A percentile compares a stretch with the other conserved stretches of the same genome.
phyloP scores from a whole-genome alignment of 2,113 vertebrate genomes.

The Prochilodus magdalenae region DNA sequence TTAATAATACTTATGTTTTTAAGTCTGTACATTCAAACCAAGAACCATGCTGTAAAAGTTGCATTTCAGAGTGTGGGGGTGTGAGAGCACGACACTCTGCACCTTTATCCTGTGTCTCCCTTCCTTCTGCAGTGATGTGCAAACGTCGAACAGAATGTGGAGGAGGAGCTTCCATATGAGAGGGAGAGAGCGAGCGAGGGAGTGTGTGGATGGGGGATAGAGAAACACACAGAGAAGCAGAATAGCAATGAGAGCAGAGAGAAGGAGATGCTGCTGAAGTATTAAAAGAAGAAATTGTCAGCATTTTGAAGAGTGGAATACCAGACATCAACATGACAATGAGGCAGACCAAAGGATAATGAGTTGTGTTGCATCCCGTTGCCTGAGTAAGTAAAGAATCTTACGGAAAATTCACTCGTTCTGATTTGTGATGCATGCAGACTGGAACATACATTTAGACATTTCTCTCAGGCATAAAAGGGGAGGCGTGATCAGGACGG shows the following conservation, averaged over 20 bases:
- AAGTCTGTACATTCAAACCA: no score
- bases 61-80: slow-evolving; percentile 7
- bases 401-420: slow-evolving; percentile 5
- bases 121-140: slow-evolving; percentile 71
- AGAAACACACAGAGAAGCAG: slow-evolving; percentile 55
- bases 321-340: slow-evolving; percentile 26
- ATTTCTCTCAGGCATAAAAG: slow-evolving; percentile 1
- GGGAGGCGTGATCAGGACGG: no score
- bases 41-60: not conserved
- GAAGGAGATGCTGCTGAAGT: slow-evolving; percentile 48
- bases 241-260: slow-evolving; percentile 47
- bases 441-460: not conserved
- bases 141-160: slow-evolving; percentile 69
- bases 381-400: slow-evolving; percentile 50
- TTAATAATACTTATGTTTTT: no score
- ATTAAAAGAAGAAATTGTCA: slow-evolving; percentile 45
- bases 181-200: not conserved
- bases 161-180: slow-evolving; percentile 68
- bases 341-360: slow-evolving; percentile 22
- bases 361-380: slow-evolving; percentile 29
- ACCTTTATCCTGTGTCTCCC: slow-evolving; percentile 57
- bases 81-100: slow-evolving; percentile 37
- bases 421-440: not conserved
- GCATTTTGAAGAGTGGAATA: slow-evolving; percentile 34
- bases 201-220: slow-evolving; percentile 22